Evolutionary conservation across 2,888 invertebrate species (phyloP), one percentile per base, ranked within the genome.

Genomic region (Ceraclea dissimilis): DNA sequence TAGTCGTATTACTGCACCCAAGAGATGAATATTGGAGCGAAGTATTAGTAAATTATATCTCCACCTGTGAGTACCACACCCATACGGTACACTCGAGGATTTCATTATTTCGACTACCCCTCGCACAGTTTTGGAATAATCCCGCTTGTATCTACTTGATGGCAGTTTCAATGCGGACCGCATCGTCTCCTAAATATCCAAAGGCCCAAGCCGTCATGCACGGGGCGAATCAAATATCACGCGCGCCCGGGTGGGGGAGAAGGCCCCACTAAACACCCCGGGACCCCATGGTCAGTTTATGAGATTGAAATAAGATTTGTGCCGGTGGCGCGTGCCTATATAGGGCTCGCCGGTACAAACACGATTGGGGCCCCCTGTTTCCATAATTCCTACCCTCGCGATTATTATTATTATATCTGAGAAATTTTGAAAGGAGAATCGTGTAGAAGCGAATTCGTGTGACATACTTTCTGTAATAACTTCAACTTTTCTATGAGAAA

Each of bases 121-220:
- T 39, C 39, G 13, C 13, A 39, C 13, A 39, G 39, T 39, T 39
- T 39, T 5, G 13, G 39, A 39, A 39, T 26, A 26, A 26, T 26
- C 26, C 26, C 26, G 5, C 4, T 2, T 13, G 13, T 4, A 47
- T 47, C 72, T 73, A 65, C 70, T 74, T 73, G 67, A 68, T 67
- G 70, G 69, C 69, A 67, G 69, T 74, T 74, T 73, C 72, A 71
- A 74, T 74, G 74, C 74, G 67, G 69, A 67, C 69, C 72, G 70
- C 71, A 71, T 69, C 71, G 68, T 66, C 68, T 54, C 67, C 69
- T 70, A 71, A 71, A 71, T 71, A 71, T 71, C 68, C 67, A 43
- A 26, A 26, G 26, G 26, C 26, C 39, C 8, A 18, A 51, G 49
- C 31, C 52, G 43, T 46, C 52, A 54, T 57, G 20, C 57, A 49